Evolutionary conservation across 2,888 invertebrate genomes (phyloP), one percentile per base, ranked within the genome.

Genomic region (Mesodorylaimus sp.): DNA sequence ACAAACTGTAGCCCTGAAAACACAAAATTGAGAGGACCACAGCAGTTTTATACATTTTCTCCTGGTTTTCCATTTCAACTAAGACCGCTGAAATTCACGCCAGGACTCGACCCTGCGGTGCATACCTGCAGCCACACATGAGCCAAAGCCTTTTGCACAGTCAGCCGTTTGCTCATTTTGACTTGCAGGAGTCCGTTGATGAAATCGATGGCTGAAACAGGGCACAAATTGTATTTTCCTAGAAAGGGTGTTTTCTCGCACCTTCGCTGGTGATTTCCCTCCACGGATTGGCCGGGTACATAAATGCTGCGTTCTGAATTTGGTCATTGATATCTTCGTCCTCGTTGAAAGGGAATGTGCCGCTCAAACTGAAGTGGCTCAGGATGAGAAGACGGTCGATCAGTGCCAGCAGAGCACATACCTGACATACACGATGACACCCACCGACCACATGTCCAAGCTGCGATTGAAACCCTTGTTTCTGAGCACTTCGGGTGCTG

Each of bases 291-390:
- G 88, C 84, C 39, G 97, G 97, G 74, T 95, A 97, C 97, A 97
- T 97, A 70, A 97, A 97, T 50, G 91, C 91, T 29, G 95, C 95
- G 74, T 97, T 97, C 73, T 93, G 91, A 58, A 97, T 97, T 73
- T 97, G 97, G 70, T 95, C 95, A 70, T 89, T 84, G 64, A 97
- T 97, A 69, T 97, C 97, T 73, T 97, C 95, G 70, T 97, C 95
- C 72, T 97, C 97, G 71, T 97, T 97, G 73, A 97, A 97, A 28
- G 95, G 95, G 73, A 97, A 97, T 0, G 95, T 97, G 55, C 95
- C 97, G 60, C 91, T 91, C 43, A 97, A 75, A 55, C 91, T 91
- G 56, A 45, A 53, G 53, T 13, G 23, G 25, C 27, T n/a, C n/a
- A n/a, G n/a, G n/a, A n/a, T n/a, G n/a, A n/a, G n/a, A n/a, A n/a